These are phyloP conservation scores for Zaprionus ornatus DNA, from an alignment of 1,140 invertebrate species.

Conservation along the genomic window DNA sequence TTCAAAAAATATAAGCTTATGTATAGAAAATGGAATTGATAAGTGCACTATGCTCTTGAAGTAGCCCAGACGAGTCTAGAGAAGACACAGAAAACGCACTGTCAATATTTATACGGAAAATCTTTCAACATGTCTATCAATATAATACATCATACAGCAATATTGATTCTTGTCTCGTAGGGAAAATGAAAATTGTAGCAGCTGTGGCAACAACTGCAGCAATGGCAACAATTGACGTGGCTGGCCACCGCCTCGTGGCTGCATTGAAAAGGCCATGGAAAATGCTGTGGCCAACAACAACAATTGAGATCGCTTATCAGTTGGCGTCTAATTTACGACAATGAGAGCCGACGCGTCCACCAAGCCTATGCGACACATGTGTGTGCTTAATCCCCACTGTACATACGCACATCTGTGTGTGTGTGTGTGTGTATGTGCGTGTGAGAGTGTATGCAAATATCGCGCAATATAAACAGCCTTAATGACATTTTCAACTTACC, in stretches of 20 bases:
- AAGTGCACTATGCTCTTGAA: too few relatives aligned
- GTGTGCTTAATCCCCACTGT: conserved; percentile 47
- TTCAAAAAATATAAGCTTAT: too few relatives aligned
- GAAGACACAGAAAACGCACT: not conserved
- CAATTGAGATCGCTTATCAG: conserved; percentile 80
- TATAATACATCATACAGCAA: conserved; percentile 24
- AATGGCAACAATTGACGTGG: conserved; percentile 28
- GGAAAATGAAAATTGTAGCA: conserved; percentile 5
- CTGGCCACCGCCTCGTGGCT: not conserved
- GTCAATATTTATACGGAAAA: not conserved
- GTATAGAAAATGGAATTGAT: too few relatives aligned
- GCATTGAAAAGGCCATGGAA: conserved; percentile 35
- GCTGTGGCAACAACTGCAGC: conserved; percentile 44
- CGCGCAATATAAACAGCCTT: conserved; percentile 39
- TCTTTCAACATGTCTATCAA: conserved; percentile 27
- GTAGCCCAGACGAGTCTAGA: too few relatives aligned
- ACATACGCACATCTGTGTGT: conserved; percentile 3
- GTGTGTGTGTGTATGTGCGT: conserved; percentile 3
- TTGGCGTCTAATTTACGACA: conserved; percentile 82
- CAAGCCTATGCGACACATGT: conserved; percentile 64
- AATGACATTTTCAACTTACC: conserved; percentile 86
- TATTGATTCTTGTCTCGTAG: conserved; percentile 37
- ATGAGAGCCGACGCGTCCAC: conserved; percentile 67
- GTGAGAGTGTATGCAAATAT: conserved; percentile 29
- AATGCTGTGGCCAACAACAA: conserved; percentile 67